A percentile compares a stretch with the other conserved stretches of the same genome.
phyloP scores from a whole-genome alignment of 2,888 invertebrate genomes.

The Hirtodrosophila cameraria region DNA sequence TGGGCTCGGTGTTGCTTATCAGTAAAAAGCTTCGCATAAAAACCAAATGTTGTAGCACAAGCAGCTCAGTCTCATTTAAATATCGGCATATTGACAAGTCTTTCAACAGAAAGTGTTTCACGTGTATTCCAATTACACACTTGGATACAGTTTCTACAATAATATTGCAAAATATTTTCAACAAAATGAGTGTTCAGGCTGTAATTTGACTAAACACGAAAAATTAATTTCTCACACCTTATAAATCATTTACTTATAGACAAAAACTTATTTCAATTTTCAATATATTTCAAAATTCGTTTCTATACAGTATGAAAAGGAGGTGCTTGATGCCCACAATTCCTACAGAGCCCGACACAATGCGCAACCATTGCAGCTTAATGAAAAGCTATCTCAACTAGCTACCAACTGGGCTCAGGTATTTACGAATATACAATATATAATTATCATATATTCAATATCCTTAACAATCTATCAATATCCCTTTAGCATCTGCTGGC shows the following conservation, averaged over 20 bases:
- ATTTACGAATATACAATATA: background rate
- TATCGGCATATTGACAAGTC: constrained; percentile 3
- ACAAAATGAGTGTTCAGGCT: constrained; percentile 36
- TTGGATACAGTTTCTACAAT: background rate
- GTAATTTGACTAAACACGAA: too few relatives aligned
- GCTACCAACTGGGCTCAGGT: constrained; percentile 90
- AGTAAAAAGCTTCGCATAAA: constrained; percentile 36
- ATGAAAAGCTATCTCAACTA: constrained; percentile 87
- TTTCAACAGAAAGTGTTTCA: constrained; percentile 4
- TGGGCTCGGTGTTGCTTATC: constrained; percentile 34
- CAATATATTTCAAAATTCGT: background rate
- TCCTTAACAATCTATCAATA: background rate
- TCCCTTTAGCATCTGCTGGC: constrained; percentile 84
- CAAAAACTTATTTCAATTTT: too few relatives aligned
- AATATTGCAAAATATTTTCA: background rate
- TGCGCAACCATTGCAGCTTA: constrained; percentile 88
- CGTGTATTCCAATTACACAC: background rate
- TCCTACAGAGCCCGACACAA: constrained; percentile 88
- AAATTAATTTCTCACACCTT: too few relatives aligned
- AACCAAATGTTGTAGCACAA: constrained; percentile 9
- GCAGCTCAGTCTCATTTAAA: constrained; percentile 35
- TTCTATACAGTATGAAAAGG: constrained; percentile 86
- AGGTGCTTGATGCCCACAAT: constrained; percentile 91
- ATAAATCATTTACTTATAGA: too few relatives aligned
- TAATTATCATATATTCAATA: background rate